phyloP scores from a whole-genome alignment of 2,113 vertebrate species.

The Oxyruncus cristatus region DNA sequence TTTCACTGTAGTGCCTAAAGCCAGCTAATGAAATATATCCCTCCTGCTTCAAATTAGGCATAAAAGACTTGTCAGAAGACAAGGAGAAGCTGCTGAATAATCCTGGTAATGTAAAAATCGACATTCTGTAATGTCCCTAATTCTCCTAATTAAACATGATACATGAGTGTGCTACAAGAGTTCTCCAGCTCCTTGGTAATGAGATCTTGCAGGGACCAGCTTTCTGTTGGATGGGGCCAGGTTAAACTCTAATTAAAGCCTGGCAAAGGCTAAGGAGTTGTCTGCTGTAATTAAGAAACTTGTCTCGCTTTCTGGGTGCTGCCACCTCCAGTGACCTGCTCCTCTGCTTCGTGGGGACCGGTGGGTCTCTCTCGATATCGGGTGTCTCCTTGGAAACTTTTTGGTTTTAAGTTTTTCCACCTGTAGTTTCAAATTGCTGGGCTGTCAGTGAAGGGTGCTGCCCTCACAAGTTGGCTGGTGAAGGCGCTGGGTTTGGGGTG shows the following conservation, averaged over 20 bases:
- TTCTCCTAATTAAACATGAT: conserved; percentile 55
- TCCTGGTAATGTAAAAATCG: conserved; percentile 44
- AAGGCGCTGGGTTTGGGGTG: fast-evolving
- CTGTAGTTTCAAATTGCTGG: neutral
- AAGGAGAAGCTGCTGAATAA: conserved; percentile 43
- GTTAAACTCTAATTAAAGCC: conserved; percentile 18
- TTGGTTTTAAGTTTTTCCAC: neutral
- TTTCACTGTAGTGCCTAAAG: conserved; percentile 12
- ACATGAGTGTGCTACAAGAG: neutral
- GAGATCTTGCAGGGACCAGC: neutral
- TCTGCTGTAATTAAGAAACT: neutral
- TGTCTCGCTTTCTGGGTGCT: neutral
- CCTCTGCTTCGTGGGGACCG: neutral
- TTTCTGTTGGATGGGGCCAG: neutral
- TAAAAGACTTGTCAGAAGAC: conserved; percentile 29
- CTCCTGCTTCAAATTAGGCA: conserved; percentile 25
- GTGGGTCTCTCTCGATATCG: fast-evolving
- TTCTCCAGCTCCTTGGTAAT: conserved; percentile 4
- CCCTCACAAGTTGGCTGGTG: neutral
- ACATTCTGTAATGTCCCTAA: conserved; percentile 29
- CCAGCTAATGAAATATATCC: conserved; percentile 22
- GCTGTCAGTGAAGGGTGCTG: fast-evolving
- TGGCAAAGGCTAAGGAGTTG: neutral
- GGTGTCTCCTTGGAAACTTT: neutral
- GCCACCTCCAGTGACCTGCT: neutral